Conservation (phyloP, 2,888 invertebrate genomes). For the Ischnura elegans region DNA sequence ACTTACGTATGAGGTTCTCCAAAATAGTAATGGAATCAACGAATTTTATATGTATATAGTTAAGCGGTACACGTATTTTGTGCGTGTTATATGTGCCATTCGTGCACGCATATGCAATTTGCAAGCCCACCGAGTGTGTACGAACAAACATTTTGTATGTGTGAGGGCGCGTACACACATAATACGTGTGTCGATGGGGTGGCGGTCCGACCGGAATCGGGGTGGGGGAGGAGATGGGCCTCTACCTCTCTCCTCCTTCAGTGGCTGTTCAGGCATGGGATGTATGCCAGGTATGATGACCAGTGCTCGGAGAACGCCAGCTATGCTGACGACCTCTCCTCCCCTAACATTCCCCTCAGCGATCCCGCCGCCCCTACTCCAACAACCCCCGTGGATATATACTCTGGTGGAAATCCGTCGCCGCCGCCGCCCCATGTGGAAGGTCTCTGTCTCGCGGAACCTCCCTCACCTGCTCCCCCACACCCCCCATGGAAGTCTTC, state of each 20-base stretch:
- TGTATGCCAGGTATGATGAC: conserved; percentile 70
- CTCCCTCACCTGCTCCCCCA: conserved; percentile 36
- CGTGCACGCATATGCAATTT: background rate
- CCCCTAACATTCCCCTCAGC: background rate
- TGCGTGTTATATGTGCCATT: background rate
- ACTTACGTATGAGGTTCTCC: too few species aligned
- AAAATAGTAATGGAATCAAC: too few species aligned
- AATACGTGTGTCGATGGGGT: conserved; percentile 67
- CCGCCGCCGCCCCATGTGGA: background rate
- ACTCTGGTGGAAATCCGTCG: background rate
- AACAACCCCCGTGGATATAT: background rate
- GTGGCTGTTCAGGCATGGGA: conserved; percentile 68
- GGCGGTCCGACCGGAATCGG: conserved; percentile 77
- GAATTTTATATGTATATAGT: background rate
- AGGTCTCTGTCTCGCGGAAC: conserved; percentile 3
- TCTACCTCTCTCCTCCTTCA: too few species aligned
- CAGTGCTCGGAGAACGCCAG: conserved; percentile 70
- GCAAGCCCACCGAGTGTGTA: background rate
- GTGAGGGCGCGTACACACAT: background rate
- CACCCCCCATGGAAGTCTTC: background rate
- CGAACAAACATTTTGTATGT: conserved; percentile 26
- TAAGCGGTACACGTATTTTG: background rate
- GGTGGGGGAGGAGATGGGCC: conserved; percentile 62
- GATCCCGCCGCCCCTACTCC: background rate
- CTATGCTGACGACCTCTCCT: conserved; percentile 69